phyloP scores from a whole-genome alignment of 2,888 invertebrate genomes.

The Odontothrips loti region DNA sequence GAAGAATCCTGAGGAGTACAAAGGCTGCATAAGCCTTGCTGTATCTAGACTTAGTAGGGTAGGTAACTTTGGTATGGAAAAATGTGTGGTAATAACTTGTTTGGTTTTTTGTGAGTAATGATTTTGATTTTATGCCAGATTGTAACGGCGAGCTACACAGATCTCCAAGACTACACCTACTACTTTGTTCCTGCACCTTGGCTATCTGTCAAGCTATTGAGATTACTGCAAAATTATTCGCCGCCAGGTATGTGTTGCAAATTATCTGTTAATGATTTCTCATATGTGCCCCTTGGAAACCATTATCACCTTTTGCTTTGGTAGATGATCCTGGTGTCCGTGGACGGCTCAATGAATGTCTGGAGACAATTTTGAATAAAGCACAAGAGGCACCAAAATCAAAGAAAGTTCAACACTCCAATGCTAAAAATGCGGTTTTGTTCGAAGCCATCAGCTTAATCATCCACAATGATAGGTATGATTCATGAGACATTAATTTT shows the following conservation, averaged over 20 bases:
- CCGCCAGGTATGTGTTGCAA: conserved; percentile 67
- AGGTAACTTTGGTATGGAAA: conserved; percentile 41
- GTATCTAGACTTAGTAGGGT: conserved; percentile 93
- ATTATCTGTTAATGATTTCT: conserved; percentile 28
- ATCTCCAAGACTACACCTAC: conserved; percentile 99
- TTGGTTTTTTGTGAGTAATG: conserved; percentile 27
- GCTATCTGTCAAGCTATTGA: conserved; percentile 94
- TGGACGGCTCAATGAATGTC: conserved; percentile 92
- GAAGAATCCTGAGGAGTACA: conserved; percentile 98
- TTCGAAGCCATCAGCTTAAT: conserved; percentile 99
- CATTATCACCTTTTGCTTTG: conserved; percentile 7
- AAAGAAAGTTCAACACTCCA: conserved; percentile 99
- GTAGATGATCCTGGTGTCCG: conserved; percentile 63
- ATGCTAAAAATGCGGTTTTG: conserved; percentile 98
- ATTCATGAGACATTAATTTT: conserved; percentile 28
- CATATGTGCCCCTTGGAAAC: not conserved
- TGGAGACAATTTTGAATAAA: conserved; percentile 97
- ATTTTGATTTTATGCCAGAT: conserved; percentile 56
- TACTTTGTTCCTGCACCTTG: conserved; percentile 99
- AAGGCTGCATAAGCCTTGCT: conserved; percentile 96
- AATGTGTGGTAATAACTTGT: conserved; percentile 25
- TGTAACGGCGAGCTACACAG: conserved; percentile 97
- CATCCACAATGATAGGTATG: conserved; percentile 88
- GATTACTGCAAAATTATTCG: conserved; percentile 96
- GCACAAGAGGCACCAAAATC: conserved; percentile 99